A percentile compares a stretch with the other conserved stretches of the same genome.
Evolutionary conservation across 2,113 vertebrate genomes (phyloP).

Genomic region (Thermophis baileyi): DNA sequence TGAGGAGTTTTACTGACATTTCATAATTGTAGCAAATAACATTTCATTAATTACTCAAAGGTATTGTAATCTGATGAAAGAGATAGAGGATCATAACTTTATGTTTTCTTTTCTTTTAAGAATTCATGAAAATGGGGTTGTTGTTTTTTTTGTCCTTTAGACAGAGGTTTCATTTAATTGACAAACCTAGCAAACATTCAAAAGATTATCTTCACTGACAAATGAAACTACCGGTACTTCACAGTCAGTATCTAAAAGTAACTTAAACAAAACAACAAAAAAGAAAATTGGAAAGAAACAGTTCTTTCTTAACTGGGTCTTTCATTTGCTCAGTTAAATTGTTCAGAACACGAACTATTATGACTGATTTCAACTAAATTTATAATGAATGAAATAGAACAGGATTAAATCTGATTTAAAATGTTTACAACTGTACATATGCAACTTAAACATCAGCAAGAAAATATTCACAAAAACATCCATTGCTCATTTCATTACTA

Average conservation of each 20-base stretch:
- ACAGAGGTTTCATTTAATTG: background rate
- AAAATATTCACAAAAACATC: constrained; percentile 38
- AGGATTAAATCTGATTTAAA: background rate
- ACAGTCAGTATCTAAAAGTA: background rate
- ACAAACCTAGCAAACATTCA: background rate
- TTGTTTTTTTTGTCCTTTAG: background rate
- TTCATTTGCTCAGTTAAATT: background rate
- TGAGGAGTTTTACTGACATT: background rate
- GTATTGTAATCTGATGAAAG: constrained; percentile 8
- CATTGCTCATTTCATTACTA: constrained; percentile 8
- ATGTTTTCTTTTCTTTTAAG: background rate
- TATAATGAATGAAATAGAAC: background rate
- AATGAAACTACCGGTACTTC: background rate
- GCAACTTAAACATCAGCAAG: constrained; percentile 14
- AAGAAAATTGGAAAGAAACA: background rate
- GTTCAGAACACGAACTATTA: background rate
- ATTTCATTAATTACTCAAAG: constrained; percentile 7
- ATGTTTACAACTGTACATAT: background rate
- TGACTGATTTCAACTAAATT: background rate
- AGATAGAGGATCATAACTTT: background rate
- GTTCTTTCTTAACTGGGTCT: background rate
- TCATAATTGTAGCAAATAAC: background rate
- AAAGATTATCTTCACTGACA: background rate
- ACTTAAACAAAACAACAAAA: background rate
- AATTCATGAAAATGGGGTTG: background rate